Base-by-base conservation (phyloP, 2,888 invertebrate species). In the Apoda limacodes region DNA sequence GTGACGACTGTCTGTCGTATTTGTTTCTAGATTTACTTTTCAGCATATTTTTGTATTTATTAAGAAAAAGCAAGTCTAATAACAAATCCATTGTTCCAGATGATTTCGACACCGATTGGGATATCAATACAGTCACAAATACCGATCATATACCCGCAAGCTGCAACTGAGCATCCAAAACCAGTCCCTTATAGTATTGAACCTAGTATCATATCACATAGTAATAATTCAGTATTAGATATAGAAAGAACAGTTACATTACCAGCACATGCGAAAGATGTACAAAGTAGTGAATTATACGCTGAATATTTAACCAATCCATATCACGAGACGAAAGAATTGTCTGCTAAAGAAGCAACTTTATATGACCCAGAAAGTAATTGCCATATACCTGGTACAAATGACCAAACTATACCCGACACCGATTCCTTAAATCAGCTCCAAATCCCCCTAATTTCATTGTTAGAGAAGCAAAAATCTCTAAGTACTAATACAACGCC, bases 91-190 rank as follows among this genome's bases (percentile, higher is more conserved):
- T 7, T 7, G 19, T 72, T 74, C 1, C 76, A 87, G 86, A 84
- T 86, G 84, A 83, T 86, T 35, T 86, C 86, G 9, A 86, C 87
- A 12, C 85, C 86, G 1, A 86, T 87, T 30, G 83, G 84, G 10
- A 68, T 80, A 50, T 63, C 78, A 19, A 60, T 78, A 26, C 71
- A 78, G 39, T 57, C 68, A 2, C 67, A 66, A 42, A 61, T 71
- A 34, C 71, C 72, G 22, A 62, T 71, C 7, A 49, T 76, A 3
- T 71, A 64, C 43, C 69, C 71, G 2, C 59, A 60, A 39, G 35
- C 40, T 4, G 34, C 13, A 4, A 5, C 26, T 10, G 22, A 13
- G 11, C 24, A 21, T 4, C 13, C 32, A 4, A 43, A 32, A 20
- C 24, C 42, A 2, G 35, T 40, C 5, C 32, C 45, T 28, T 35